Evolutionary conservation across 1,140 invertebrate species (phyloP), one percentile per base, ranked within the genome.

Genomic region (Cherax destructor): DNA sequence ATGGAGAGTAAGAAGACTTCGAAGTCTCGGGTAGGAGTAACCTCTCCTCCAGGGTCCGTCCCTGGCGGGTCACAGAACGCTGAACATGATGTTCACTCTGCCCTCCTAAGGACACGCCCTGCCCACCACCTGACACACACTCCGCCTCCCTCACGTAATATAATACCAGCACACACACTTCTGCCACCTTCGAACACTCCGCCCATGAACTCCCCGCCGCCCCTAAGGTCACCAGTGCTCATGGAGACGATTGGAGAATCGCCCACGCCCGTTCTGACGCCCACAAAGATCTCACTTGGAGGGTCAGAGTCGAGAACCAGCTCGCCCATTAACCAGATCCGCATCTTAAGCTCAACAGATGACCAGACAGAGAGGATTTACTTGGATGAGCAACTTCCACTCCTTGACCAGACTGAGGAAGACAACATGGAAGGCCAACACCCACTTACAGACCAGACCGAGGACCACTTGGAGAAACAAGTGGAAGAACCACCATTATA

Each of bases 201-300:
- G 18, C 83, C 69, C 69, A 16, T 30, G 10, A 21, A 13, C 52
- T 56, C 52, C 52, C 76, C 30, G 3, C 52, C 41, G 9, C 50
- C 65, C 9, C 9, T 56, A 56, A 9, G 13, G 9, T 56, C 52
- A 41, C 16, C 84, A 1, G 3, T 72, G 13, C 74, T 49, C 72
- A n/a, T 49, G 56, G 80, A 21, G 16, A 61, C 56, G 16, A 24
- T 13, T n/a, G 47, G 65, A 59, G 72, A 30, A 24, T 61, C 76
- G 41, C 74, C 74, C 24, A 78, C 74, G 52, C 85, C 52, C 10
- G n/a, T 83, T 4, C n/a, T 83, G 4, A 83, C 52, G 4, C 80
- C 80, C 52, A 83, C 80, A 5, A n/a, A 6, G 4, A 83, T 83
- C 24, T 11, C 80, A 52, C 52, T 83, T 6, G 80, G 47, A 41